Percentiles rank a stretch among this genome's conserved stretches.
Evolutionary conservation across 2,113 vertebrate genomes (phyloP).

Genomic region (Macroglossus sobrinus): DNA sequence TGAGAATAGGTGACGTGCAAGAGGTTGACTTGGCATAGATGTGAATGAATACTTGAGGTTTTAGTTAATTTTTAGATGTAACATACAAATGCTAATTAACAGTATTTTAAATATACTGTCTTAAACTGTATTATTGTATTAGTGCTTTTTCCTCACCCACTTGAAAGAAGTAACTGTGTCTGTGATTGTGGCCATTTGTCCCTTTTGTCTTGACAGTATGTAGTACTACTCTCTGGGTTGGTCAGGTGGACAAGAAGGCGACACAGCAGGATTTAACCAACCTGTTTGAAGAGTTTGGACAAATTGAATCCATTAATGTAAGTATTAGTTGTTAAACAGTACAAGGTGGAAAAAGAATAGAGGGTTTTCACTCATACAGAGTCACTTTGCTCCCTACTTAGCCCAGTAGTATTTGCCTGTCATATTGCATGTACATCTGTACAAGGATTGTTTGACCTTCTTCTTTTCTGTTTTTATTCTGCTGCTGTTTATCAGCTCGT

Average conservation of each 20-base stretch:
- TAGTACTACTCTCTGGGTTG: constrained; percentile 99
- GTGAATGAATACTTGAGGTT: background rate
- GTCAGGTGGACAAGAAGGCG: constrained; percentile 99
- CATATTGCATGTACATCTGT: background rate
- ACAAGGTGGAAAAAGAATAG: background rate
- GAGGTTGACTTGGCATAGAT: background rate
- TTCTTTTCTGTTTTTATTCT: background rate
- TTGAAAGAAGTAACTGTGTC: background rate
- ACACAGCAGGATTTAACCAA: constrained; percentile 98
- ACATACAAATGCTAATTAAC: background rate
- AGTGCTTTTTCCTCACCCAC: background rate
- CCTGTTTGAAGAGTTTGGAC: constrained; percentile 98
- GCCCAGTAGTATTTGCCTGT: background rate
- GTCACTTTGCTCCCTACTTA: background rate
- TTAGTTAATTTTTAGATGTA: background rate
- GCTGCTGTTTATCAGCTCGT: background rate
- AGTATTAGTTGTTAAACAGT: constrained; percentile 70
- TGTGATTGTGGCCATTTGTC: background rate
- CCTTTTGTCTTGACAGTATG: constrained; percentile 87
- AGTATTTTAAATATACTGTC: background rate
- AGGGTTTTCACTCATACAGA: background rate
- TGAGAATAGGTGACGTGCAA: background rate
- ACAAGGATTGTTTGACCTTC: background rate
- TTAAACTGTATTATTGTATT: background rate
- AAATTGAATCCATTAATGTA: constrained; percentile 99